phyloP scores from a whole-genome alignment of 2,113 vertebrate species.

The Microcebus griseorufus region DNA sequence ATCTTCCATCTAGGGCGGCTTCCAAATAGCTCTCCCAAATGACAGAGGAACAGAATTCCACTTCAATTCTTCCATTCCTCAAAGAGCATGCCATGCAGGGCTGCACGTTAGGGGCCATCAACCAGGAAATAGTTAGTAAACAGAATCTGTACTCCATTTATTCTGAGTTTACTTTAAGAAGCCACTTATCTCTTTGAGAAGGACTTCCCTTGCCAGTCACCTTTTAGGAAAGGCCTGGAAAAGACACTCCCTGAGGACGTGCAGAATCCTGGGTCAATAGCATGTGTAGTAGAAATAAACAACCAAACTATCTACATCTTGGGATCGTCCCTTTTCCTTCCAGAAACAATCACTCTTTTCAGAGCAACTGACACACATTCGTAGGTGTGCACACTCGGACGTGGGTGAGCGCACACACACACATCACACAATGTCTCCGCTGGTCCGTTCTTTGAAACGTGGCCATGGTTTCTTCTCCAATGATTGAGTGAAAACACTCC shows the following conservation, averaged over 20 bases:
- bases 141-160: constrained; percentile 70
- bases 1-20: background rate
- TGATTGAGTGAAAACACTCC: background rate
- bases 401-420: accelerated
- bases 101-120: constrained; percentile 71
- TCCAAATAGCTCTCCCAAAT: background rate
- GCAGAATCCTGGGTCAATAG: constrained; percentile 74
- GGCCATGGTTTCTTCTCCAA: background rate
- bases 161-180: constrained; percentile 82
- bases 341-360: constrained; percentile 64
- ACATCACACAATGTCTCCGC: background rate
- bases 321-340: constrained; percentile 73
- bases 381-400: background rate
- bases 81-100: constrained; percentile 58
- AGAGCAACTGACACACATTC: background rate
- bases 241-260: constrained; percentile 78
- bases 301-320: constrained; percentile 64
- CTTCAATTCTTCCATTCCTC: constrained; percentile 44
- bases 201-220: constrained; percentile 82
- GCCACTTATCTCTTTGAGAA: constrained; percentile 83
- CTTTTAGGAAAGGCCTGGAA: constrained; percentile 77
- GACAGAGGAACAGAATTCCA: constrained; percentile 56
- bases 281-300: constrained; percentile 60
- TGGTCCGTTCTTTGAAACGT: background rate
- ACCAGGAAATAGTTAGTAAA: constrained; percentile 81